Evolutionary conservation across 2,888 invertebrate species (phyloP), one percentile per base, ranked within the genome.

Genomic region (Leistus spinibarbis): DNA sequence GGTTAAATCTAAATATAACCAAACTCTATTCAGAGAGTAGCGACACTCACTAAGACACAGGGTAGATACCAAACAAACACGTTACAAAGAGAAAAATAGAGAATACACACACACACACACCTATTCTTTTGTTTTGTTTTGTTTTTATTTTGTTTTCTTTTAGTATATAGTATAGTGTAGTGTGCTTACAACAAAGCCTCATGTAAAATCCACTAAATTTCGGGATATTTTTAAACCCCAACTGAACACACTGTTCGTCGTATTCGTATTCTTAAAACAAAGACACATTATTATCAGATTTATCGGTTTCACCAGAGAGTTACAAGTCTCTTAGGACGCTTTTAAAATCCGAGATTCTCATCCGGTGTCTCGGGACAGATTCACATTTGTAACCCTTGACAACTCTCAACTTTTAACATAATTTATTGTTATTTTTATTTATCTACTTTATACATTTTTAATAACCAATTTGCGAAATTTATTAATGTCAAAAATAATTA

Each of bases 141-240:
- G 9, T 53, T 53, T 53, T 53, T 53, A 10, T 53, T 53, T 53
- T 53, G 7, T 53, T 53, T 53, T 53, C 7, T 7, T 53, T n/a
- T n/a, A n/a, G 7, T 10, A 53, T 54, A 16, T 54, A 5, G 13
- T 54, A 16, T 7, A 9, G 53, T 53, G 7, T 53, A 7, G 54
- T 54, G 13, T 54, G 5, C 2, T 4, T n/a, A 53, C 62, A 69
- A 69, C 69, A 69, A 69, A 69, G 69, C 40, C n/a, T n/a, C n/a
- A n/a, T n/a, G n/a, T n/a, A n/a, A n/a, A n/a, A n/a, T n/a, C 56
- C 72, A 72, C 66, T 72, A 72, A 72, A 72, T 72, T 72, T 65
- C 56, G 65, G 40, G 72, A 65, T 72, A 72, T 72, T 72, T 72
- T 72, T 72, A 72, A 62, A 64, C 72, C 54, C 22, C 63, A 20